These are phyloP conservation scores for Drosophila varians DNA, from an alignment of 1,140 invertebrate genomes.

Conservation along the genomic window DNA sequence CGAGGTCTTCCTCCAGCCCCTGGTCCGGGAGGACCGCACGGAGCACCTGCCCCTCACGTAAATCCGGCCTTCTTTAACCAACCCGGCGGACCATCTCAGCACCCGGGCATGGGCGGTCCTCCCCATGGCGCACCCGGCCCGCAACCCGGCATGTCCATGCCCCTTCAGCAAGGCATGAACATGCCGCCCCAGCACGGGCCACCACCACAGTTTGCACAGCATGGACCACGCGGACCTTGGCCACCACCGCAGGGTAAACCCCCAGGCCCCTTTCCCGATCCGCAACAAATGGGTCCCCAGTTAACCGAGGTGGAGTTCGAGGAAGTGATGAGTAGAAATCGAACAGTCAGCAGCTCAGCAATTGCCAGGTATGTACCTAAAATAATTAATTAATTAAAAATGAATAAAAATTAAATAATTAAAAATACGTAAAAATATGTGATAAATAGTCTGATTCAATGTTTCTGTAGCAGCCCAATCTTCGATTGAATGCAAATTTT, in stretches of 20 bases:
- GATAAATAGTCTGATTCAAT: too few species aligned
- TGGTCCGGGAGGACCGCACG: conserved; percentile 85
- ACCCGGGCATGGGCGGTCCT: conserved; percentile 85
- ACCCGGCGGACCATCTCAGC: conserved; percentile 86
- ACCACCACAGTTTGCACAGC: conserved; percentile 86
- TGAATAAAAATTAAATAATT: too few species aligned
- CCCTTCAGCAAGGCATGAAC: conserved; percentile 85
- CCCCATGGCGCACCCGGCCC: conserved; percentile 87
- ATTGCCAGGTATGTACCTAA: conserved; percentile 87
- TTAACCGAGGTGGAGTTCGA: conserved; percentile 98
- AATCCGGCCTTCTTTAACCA: conserved; percentile 98
- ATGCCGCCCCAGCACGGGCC: conserved; percentile 86
- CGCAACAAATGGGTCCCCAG: conserved; percentile 86
- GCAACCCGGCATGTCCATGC: conserved; percentile 84
- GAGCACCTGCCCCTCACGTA: conserved; percentile 95
- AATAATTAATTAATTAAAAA: too few species aligned
- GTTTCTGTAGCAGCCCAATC: too few species aligned
- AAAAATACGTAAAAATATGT: too few species aligned
- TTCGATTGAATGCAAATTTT: neutral
- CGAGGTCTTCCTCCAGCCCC: conserved; percentile 87
- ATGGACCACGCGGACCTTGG: conserved; percentile 81
- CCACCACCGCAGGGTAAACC: conserved; percentile 84
- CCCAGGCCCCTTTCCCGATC: conserved; percentile 84
- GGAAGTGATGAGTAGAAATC: conserved; percentile 98
- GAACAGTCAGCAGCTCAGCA: conserved; percentile 98